Percentiles rank a stretch among this genome's conserved stretches.
These are phyloP conservation scores for Drosophila lutescens DNA, from an alignment of 2,888 invertebrate species.

Conservation along the genomic window DNA sequence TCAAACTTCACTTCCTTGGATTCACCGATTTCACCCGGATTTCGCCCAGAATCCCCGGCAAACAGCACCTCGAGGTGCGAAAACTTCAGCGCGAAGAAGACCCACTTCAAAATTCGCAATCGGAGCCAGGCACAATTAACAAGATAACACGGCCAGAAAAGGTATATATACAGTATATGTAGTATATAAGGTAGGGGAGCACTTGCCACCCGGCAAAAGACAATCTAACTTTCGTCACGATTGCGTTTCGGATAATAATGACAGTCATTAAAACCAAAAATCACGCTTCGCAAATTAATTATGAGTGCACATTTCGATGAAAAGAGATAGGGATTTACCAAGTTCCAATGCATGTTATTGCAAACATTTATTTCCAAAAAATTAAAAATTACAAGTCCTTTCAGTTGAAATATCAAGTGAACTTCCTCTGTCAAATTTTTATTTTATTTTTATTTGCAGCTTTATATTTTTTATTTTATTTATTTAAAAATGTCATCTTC, in stretches of 20 bases:
- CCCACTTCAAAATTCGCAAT: constrained; percentile 70
- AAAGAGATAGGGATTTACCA: neutral
- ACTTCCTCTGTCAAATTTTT: no score
- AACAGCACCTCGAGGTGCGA: constrained; percentile 56
- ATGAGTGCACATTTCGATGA: constrained; percentile 18
- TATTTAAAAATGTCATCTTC: no score
- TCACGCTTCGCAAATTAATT: constrained; percentile 66
- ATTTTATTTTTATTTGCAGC: no score
- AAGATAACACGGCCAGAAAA: constrained; percentile 56
- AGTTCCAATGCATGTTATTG: neutral
- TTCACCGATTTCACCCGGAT: neutral
- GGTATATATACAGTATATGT: neutral
- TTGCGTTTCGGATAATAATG: constrained; percentile 55
- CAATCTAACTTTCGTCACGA: constrained; percentile 71
- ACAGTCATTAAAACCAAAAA: constrained; percentile 48
- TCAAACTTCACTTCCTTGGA: constrained; percentile 25
- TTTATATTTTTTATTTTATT: no score
- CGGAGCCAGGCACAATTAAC: constrained; percentile 67
- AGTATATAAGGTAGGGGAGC: neutral
- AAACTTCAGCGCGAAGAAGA: constrained; percentile 24
- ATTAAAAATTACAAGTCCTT: no score
- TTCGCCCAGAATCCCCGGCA: constrained; percentile 3
- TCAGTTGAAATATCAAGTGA: no score
- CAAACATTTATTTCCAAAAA: no score
- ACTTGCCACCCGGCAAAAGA: constrained; percentile 59